Base-by-base conservation (phyloP, 1,140 invertebrate species). In the Hylaeus volcanicus region DNA sequence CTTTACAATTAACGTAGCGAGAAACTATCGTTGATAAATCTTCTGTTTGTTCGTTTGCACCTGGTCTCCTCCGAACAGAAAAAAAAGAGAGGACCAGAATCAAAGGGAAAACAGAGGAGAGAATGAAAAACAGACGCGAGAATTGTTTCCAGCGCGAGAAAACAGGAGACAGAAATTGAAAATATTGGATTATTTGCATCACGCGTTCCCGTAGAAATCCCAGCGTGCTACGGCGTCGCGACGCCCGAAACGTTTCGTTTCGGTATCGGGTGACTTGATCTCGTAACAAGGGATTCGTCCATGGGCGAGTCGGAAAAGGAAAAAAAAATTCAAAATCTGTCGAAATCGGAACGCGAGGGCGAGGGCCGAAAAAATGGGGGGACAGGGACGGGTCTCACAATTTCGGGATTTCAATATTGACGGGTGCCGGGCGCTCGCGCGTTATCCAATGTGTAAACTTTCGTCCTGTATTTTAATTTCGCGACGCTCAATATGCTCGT, bases 391-490 rank as follows among this genome's bases (percentile, higher is more conserved):
- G 75, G 74, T 88, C 84, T 87, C 89, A 87, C 85, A 77, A 84
- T 90, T 90, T 89, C 83, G 78, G 84, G 82, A 89, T 88, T 83
- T 87, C 86, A 91, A 91, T 91, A 91, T 90, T 88, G 89, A 91
- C 85, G 89, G 81, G 79, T 85, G 83, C 77, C 70, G 77, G 48
- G 75, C 74, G 51, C 77, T 53, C 77, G 64, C 73, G 83, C 84
- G 85, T 91, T 89, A 91, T 91, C 90, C 89, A 89, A 89, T 89
- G 89, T 88, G 90, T 90, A 91, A 91, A 91, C 90, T 90, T 90
- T 91, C 87, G 83, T 48, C 72, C 89, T 89, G 89, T 90, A 91
- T 89, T 90, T 91, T 90, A 91, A 91, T 91, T 91, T 91, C 84
- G 84, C 84, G 77, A 80, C 83, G 82, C 84, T 90, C 89, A 89